Percentiles rank a stretch among this genome's conserved stretches.
Evolutionary conservation across 2,113 vertebrate genomes (phyloP).

Genomic region (Podocnemis expansa): DNA sequence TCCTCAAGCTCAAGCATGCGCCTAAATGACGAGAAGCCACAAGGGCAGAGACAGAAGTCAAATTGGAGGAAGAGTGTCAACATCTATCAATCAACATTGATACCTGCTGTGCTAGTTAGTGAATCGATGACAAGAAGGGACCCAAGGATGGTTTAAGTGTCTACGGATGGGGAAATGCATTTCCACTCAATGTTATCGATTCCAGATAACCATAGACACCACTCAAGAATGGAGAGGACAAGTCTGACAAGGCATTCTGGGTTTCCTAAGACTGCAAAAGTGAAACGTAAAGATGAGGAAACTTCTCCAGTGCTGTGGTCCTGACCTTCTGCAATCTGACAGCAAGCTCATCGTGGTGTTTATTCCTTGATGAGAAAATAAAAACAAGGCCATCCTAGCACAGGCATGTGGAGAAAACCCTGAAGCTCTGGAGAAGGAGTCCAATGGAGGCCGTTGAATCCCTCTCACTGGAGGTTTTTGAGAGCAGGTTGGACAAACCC

Average conservation of each 20-base stretch:
- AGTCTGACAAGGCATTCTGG: too few relatives aligned
- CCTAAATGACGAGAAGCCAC: not conserved
- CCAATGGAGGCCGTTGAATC: not conserved
- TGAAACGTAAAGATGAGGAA: not conserved
- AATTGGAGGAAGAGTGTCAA: not conserved
- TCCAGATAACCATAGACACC: too few relatives aligned
- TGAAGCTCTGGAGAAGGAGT: not conserved
- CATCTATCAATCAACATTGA: not conserved
- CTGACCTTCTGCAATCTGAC: too few relatives aligned
- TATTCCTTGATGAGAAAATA: not conserved
- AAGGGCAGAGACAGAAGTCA: not conserved
- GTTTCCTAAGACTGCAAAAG: not conserved
- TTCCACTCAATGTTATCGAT: too few relatives aligned
- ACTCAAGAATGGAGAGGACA: too few relatives aligned
- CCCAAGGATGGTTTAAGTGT: too few relatives aligned
- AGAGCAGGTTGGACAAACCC: not conserved
- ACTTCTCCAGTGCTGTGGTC: not conserved
- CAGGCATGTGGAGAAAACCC: not conserved
- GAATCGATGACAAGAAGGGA: not conserved
- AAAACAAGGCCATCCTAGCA: too few relatives aligned
- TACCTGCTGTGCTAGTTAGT: not conserved
- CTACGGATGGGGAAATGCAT: not conserved
- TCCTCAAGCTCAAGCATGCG: not conserved
- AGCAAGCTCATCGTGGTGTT: not conserved
- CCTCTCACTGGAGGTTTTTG: not conserved